phyloP scores from a whole-genome alignment of 2,113 vertebrate genomes.

The Chaenogobius annularis region DNA sequence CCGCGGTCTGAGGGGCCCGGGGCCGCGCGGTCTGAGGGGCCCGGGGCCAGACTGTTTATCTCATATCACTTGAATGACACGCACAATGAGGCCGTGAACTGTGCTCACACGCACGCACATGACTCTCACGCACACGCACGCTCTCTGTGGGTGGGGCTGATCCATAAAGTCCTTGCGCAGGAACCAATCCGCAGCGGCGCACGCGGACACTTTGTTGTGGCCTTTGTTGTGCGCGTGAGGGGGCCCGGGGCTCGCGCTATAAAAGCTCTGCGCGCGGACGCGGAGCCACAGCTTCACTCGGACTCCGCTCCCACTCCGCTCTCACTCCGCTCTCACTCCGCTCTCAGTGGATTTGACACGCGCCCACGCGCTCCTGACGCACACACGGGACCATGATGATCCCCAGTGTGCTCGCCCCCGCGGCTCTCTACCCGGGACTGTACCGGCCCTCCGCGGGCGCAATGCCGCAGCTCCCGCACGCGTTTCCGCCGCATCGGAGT shows the following conservation, averaged over 20 bases:
- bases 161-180: not conserved
- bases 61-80: not conserved
- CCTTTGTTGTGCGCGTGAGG: conserved; percentile 88
- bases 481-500: conserved; percentile 85
- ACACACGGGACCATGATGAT: conserved; percentile 88
- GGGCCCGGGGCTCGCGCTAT: conserved; percentile 77
- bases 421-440: conserved; percentile 88
- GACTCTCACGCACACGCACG: not conserved
- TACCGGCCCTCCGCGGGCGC: conserved; percentile 86
- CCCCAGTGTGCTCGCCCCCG: conserved; percentile 88
- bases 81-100: not conserved
- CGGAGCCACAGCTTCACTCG: conserved; percentile 51
- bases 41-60: no score
- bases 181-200: conserved; percentile 59
- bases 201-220: conserved; percentile 93
- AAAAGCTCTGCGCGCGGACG: conserved; percentile 79
- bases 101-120: not conserved
- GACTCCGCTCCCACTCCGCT: not conserved
- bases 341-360: not conserved
- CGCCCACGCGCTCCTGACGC: conserved; percentile 40
- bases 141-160: not conserved
- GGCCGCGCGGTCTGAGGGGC: no score
- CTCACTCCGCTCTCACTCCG: conserved; percentile 25
- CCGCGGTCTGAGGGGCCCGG: not conserved
- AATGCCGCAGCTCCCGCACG: conserved; percentile 85